phyloP scores from a whole-genome alignment of 2,113 vertebrate genomes.

The Ibidorhyncha struthersii region DNA sequence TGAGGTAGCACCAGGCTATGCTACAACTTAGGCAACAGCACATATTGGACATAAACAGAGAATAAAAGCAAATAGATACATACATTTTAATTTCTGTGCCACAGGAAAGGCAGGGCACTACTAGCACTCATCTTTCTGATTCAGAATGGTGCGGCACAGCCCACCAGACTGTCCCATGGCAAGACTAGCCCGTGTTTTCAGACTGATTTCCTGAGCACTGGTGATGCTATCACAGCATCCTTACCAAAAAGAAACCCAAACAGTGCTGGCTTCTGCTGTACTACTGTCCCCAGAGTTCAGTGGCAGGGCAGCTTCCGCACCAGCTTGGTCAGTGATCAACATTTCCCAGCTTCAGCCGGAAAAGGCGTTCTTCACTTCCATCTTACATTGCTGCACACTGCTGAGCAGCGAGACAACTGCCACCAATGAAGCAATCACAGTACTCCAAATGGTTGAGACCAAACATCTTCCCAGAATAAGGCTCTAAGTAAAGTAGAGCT shows the following conservation, averaged over 20 bases:
- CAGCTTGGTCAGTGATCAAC: neutral
- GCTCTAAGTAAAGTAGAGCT: no score
- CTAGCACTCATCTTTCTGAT: neutral
- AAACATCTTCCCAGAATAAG: neutral
- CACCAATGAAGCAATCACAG: neutral
- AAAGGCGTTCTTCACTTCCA: neutral
- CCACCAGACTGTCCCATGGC: neutral
- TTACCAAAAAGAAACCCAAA: neutral
- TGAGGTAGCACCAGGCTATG: neutral
- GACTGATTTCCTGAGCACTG: neutral
- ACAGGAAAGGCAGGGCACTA: neutral
- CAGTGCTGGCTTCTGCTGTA: neutral
- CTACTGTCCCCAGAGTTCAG: neutral
- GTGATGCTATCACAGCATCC: neutral
- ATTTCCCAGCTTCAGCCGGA: neutral
- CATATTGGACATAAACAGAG: neutral
- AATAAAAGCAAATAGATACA: neutral
- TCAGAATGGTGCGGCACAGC: neutral
- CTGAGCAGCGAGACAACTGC: neutral
- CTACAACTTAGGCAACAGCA: neutral
- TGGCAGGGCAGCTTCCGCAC: neutral
- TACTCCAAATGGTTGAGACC: neutral
- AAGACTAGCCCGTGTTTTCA: neutral
- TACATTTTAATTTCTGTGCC: neutral
- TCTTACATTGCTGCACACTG: neutral